These are phyloP conservation scores for Orthosia cruda DNA, from an alignment of 2,888 invertebrate genomes.

Conservation along the genomic window DNA sequence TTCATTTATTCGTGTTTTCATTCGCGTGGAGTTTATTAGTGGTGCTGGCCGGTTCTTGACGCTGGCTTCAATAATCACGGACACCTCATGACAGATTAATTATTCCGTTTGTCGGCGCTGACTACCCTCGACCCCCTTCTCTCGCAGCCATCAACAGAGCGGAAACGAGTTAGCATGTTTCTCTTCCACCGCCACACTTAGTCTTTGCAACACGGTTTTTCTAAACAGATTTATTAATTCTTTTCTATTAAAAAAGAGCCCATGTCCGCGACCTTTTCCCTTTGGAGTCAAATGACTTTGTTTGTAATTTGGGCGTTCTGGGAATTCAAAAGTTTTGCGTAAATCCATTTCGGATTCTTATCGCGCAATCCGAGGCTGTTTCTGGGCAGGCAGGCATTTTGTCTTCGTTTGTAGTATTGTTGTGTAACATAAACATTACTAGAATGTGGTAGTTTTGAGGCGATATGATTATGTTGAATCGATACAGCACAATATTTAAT, in stretches of 20 bases:
- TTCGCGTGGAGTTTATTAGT: slow-evolving; percentile 62
- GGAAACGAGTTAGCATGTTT: slow-evolving; percentile 38
- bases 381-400: neutral
- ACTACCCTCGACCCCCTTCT: slow-evolving; percentile 38
- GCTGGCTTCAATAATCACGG: slow-evolving; percentile 71
- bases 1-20: slow-evolving; percentile 36
- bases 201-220: slow-evolving; percentile 14
- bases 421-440: slow-evolving; percentile 1
- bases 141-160: slow-evolving; percentile 29
- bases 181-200: slow-evolving; percentile 16
- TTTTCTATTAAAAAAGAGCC: slow-evolving; percentile 28
- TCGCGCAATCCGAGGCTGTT: slow-evolving; percentile 18
- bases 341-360: slow-evolving; percentile 43
- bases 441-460: slow-evolving; percentile 13
- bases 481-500: slow-evolving; percentile 44
- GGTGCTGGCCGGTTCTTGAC: slow-evolving; percentile 67
- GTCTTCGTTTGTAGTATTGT: neutral
- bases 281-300: slow-evolving; percentile 50
- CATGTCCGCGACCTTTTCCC: slow-evolving; percentile 23
- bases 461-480: slow-evolving; percentile 39
- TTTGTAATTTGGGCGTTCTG: slow-evolving; percentile 55
- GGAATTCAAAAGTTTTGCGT: slow-evolving; percentile 60
- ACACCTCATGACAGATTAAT: slow-evolving; percentile 77
- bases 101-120: slow-evolving; percentile 65
- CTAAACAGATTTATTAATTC: slow-evolving; percentile 20